Evolutionary conservation across 2,797 vertebrate genomes (phyloP).

Genomic region (Onychomys torridus): DNA sequence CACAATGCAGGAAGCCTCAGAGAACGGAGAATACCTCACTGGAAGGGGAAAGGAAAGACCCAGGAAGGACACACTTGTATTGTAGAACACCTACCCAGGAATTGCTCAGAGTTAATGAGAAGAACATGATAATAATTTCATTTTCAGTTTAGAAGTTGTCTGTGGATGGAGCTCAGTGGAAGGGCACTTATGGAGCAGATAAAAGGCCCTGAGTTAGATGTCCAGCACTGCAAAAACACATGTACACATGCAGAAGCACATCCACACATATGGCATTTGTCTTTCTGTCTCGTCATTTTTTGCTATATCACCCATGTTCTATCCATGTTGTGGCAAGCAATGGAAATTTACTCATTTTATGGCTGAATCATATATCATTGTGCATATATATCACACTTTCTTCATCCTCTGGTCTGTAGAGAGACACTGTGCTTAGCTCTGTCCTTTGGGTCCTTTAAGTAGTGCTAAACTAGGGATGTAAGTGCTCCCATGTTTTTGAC

Average conservation of each 20-base stretch:
- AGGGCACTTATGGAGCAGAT: not conserved
- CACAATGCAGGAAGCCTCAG: not conserved
- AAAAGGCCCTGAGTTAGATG: not conserved
- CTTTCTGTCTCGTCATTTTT: not conserved
- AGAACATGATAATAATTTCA: not conserved
- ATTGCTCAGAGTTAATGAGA: not conserved
- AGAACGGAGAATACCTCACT: not conserved
- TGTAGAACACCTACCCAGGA: not conserved
- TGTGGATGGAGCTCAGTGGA: not conserved
- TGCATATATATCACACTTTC: not conserved
- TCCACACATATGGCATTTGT: not conserved
- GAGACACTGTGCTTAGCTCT: not conserved
- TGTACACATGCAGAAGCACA: not conserved
- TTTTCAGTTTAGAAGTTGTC: slow-evolving; percentile 26
- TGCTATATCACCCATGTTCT: not conserved
- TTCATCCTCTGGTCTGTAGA: not conserved
- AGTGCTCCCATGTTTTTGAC: not conserved
- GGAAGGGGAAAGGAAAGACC: not conserved
- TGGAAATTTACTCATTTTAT: not conserved
- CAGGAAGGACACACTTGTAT: not conserved
- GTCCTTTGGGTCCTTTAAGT: not conserved
- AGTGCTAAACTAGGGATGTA: not conserved
- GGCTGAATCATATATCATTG: not conserved
- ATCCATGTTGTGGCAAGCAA: not conserved
- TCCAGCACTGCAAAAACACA: not conserved